These are phyloP conservation scores for Eupithecia pulchellata DNA, from an alignment of 2,888 invertebrate species.

Conservation along the genomic window DNA sequence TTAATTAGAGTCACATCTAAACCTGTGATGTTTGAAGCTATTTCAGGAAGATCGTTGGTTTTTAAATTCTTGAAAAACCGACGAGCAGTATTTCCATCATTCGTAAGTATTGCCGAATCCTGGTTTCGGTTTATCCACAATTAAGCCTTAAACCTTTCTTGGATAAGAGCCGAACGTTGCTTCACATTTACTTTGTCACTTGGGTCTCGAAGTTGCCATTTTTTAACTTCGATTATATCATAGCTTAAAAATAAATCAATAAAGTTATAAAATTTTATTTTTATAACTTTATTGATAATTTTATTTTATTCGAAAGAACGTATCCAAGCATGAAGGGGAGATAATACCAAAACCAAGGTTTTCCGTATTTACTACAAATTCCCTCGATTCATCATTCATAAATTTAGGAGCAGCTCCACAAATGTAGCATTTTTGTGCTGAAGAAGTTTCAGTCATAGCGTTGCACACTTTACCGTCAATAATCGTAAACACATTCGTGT, in stretches of 20 bases:
- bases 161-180: conserved; percentile 6
- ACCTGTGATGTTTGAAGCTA: conserved; percentile 8
- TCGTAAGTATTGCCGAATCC: neutral
- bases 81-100: conserved; percentile 19
- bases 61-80: conserved; percentile 16
- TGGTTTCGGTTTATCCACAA: conserved; percentile 22
- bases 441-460: conserved; percentile 49
- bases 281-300: too few relatives aligned
- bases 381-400: conserved; percentile 19
- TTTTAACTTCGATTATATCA: conserved; percentile 51
- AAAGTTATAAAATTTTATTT: too few relatives aligned
- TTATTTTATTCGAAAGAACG: conserved; percentile 51
- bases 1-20: too few relatives aligned
- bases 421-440: conserved; percentile 54
- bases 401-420: conserved; percentile 53
- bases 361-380: conserved; percentile 12
- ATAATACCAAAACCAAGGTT: conserved; percentile 50
- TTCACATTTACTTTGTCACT: conserved; percentile 16
- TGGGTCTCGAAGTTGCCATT: conserved; percentile 45
- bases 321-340: conserved; percentile 52
- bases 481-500: conserved; percentile 49
- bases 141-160: conserved; percentile 3
- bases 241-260: conserved; percentile 55
- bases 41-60: too few relatives aligned
- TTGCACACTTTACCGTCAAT: conserved; percentile 39